phyloP scores from a whole-genome alignment of 2,113 vertebrate genomes.

The Fregetta grallaria region DNA sequence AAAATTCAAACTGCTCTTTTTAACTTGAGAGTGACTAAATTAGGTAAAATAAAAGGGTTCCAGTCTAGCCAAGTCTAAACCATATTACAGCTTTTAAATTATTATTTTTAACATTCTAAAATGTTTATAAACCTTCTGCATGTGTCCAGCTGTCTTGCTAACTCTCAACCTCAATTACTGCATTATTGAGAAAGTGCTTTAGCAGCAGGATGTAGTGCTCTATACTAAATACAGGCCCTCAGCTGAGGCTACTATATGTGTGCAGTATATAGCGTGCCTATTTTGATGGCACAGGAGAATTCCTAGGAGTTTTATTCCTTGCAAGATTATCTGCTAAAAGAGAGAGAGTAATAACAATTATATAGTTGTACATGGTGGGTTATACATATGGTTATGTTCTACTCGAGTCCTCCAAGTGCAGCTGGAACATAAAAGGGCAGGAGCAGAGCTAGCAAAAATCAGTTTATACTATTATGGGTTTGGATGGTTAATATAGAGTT shows the following conservation, averaged over 20 bases:
- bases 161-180: neutral
- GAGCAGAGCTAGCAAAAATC: neutral
- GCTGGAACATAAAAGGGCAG: neutral
- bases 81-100: neutral
- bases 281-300: neutral
- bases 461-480: neutral
- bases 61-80: neutral
- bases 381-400: neutral
- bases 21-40: neutral
- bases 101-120: neutral
- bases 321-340: neutral
- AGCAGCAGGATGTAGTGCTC: neutral
- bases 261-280: rapidly evolving
- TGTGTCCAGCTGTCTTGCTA: neutral
- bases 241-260: neutral
- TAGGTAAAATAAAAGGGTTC: neutral
- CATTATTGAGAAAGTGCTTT: neutral
- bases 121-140: neutral
- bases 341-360: neutral
- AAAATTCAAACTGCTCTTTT: neutral
- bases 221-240: neutral
- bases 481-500: neutral
- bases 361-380: neutral
- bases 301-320: neutral
- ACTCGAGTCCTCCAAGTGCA: neutral